Base-by-base conservation (phyloP, 2,113 vertebrate species). In the Solea solea region DNA sequence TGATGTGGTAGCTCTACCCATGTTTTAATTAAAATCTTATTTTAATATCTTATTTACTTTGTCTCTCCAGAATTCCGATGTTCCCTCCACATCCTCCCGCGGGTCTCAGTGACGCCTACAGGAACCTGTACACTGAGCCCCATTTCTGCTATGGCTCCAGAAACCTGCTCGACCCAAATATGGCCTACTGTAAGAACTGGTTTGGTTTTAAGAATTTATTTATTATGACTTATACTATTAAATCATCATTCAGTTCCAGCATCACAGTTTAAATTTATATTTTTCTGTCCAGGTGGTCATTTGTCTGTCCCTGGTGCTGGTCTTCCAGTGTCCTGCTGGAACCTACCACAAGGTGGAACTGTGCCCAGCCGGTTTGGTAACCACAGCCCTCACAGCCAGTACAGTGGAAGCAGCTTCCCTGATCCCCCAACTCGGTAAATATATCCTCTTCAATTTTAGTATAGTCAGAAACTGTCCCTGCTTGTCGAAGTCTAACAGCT, bases 131-230 rank as follows among this genome's bases (percentile, higher is more conserved):
- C 15, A 92, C 92, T 64, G 94, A 97, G 1, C 93, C 91, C 0
- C 94, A 95, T 73, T 94, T 91, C 76, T 96, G 90, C 76, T 95
- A 93, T n/a, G 89, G 94, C 15, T 85, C 76, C 52, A 92, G 94
- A 57, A 95, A 95, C 85, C 89, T 93, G 73, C 89, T 95, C 78
- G 95, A 96, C 80, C 95, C 95, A 27, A 90, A 61, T 88, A 90
- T 93, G 76, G 90, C 94, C 28, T 94, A 94, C 53, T 95, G 97
- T 98, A 91, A 95, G 96, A 88, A 42, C 7, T 1, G 1, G 0
- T 59, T 13, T 60, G 1, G 21, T 1, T 21, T 21, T 21, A 21
- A 21, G 21, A 21, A 21, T 21, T 1, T 1, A 21, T 21, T 21
- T 1, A 21, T 21, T 21, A 21, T 21, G 1, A 21, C 21, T 21